Conservation (phyloP, 2,797 vertebrate species). For the Coregonus ussuriensis region DNA sequence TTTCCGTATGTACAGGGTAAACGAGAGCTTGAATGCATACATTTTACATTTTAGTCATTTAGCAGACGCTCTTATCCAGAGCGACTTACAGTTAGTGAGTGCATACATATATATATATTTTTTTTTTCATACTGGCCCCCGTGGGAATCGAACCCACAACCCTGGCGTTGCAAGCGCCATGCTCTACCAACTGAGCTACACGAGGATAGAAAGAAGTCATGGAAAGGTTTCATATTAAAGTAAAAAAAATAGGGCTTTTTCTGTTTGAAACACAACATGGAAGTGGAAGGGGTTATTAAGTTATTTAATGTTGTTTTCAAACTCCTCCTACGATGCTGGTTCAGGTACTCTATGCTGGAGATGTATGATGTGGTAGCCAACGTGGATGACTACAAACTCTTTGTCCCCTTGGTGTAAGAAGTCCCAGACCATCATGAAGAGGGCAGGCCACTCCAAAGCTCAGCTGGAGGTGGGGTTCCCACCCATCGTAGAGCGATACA, state of each 20-base stretch:
- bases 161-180: no score
- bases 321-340: neutral
- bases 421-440: slow-evolving; percentile 85
- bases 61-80: no score
- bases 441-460: slow-evolving; percentile 87
- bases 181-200: no score
- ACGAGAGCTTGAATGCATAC: neutral
- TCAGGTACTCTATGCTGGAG: slow-evolving; percentile 94
- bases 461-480: slow-evolving; percentile 94
- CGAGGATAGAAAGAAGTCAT: neutral
- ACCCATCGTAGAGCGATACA: slow-evolving; percentile 89
- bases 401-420: slow-evolving; percentile 98
- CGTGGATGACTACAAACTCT: slow-evolving; percentile 91
- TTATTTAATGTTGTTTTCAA: neutral
- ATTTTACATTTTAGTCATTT: no score
- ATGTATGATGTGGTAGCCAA: slow-evolving; percentile 95
- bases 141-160: no score
- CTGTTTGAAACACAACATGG: neutral
- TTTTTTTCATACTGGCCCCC: no score
- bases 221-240: neutral
- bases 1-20: neutral
- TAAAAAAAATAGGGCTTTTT: no score
- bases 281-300: neutral
- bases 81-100: no score
- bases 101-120: no score